Base-by-base conservation (phyloP, 2,888 invertebrate genomes). In the Stramonita haemastoma region DNA sequence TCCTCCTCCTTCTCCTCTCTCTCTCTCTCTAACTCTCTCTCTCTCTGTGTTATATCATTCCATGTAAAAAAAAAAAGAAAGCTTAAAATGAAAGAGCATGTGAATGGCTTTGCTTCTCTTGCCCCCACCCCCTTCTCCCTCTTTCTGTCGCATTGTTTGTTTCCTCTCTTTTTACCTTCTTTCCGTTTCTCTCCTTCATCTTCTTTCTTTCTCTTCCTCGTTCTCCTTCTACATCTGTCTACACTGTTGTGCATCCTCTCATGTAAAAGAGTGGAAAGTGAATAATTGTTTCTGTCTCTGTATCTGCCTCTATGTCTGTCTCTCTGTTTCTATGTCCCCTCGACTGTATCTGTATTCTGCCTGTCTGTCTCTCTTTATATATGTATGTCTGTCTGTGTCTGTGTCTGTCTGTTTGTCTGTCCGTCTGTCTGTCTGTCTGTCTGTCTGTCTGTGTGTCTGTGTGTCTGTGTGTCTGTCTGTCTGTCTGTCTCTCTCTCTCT, bases 371-470 rank as follows among this genome's bases (percentile, higher is more conserved):
- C 22, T 57, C 36, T 57, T 1, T 85, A 22, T 26, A 5, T 85
- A 8, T 57, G 15, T 57, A 5, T 85, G n/a, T 57, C 36, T 85
- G n/a, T n/a, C 4, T 85, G 22, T 84, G 19, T 84, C 19, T 22
- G 32, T 84, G 29, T 84, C 32, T 84, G 46, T 84, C 32, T 84
- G 46, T 85, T 19, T 57, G 29, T 85, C 22, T 85, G 8, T 85
- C 36, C 57, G 85, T 57, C 36, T 85, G 29, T 85, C 36, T 85
- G 57, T 85, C 36, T 85, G 57, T 85, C 56, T 57, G 57, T 85
- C 36, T 85, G 85, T 85, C 29, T 85, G 2, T 56, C 22, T 85
- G 2, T 56, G 57, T 57, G 8, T 85, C 22, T 85, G 0, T 57
- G 36, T 85, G 0, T 57, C 36, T 57, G 2, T 46, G 29, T 84